A percentile compares a stretch with the other conserved stretches of the same genome.
phyloP scores from a whole-genome alignment of 2,888 invertebrate genomes.

The Melanchra persicariae region DNA sequence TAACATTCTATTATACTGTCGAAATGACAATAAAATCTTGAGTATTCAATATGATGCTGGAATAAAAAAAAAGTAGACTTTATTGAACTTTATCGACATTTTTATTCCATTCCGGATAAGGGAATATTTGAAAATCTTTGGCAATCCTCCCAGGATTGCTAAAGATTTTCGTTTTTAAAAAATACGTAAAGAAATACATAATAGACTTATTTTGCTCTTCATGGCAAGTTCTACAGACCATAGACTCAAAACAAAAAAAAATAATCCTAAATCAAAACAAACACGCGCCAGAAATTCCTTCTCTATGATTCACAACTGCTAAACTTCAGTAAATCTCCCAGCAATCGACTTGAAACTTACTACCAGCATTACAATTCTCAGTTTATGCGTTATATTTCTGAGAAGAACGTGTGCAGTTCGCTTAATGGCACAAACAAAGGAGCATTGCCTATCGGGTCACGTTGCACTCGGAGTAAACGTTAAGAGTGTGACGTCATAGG shows the following conservation, averaged over 20 bases:
- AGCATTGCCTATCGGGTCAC: constrained; percentile 65
- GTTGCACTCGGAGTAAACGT: constrained; percentile 60
- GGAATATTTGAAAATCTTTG: background rate
- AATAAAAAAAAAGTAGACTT: too few relatives aligned
- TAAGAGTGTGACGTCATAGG: constrained; percentile 49
- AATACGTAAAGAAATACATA: background rate
- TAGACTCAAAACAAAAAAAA: background rate
- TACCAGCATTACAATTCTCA: constrained; percentile 53
- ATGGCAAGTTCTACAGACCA: background rate
- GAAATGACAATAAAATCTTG: constrained; percentile 24
- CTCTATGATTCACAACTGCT: constrained; percentile 46
- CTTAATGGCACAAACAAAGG: constrained; percentile 60
- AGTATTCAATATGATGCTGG: constrained; percentile 28
- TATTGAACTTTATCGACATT: background rate
- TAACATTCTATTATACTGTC: constrained; percentile 30
- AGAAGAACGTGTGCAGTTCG: constrained; percentile 62
- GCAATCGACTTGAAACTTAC: constrained; percentile 50
- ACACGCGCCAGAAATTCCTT: constrained; percentile 30
- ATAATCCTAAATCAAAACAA: constrained; percentile 15
- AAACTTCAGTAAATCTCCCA: constrained; percentile 34
- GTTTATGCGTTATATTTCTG: constrained; percentile 61
- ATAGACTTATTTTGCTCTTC: background rate
- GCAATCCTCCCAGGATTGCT: background rate
- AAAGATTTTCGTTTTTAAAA: background rate
- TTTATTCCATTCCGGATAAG: background rate